Evolutionary conservation across 2,888 invertebrate species (phyloP), one percentile per base, ranked within the genome.

Genomic region (Tribolium freemani): DNA sequence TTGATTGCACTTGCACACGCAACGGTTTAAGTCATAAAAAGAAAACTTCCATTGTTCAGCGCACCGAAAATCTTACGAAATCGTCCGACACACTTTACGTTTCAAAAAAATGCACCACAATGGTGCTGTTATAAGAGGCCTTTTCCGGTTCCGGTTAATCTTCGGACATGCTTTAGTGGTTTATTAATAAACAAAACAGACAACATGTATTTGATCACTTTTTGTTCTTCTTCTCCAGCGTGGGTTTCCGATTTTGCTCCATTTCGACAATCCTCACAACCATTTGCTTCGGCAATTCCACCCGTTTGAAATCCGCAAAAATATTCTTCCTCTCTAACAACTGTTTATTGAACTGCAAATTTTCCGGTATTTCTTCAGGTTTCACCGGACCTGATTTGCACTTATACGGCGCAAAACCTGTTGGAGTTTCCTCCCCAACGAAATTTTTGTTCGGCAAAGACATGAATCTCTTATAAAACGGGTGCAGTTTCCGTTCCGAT

Each of bases 261-360:
- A 84, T 80, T 75, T 84, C 85, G 9, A 82, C 71, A 66, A 84
- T 69, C 63, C 78, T 76, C 4, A 79, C 80, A 8, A 83, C 48
- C 66, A 85, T 70, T 50, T 82, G 82, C 44, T 77, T 74, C 0
- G 86, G 85, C 10, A 84, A 82, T 45, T 82, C 83, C 6, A 83
- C 81, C 54, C 82, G 77, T 66, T 86, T 85, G 48, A 81, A 81
- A 67, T 84, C 83, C 10, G 79, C 73, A 69, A 79, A 81, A 48
- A 85, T 78, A 69, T 86, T 85, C 73, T 86, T 86, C 71, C 76
- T 80, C 38, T 85, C 83, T 44, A 85, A 63, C 20, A 83, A 53
- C 13, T 83, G 79, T 53, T 76, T 81, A 63, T 83, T 83, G 56
- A 84, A 75, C 57, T 81, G 81, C n/a, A 85, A 73, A 13, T 78